Conservation (phyloP, 1,140 invertebrate species). For the Leptinotarsa texana region DNA sequence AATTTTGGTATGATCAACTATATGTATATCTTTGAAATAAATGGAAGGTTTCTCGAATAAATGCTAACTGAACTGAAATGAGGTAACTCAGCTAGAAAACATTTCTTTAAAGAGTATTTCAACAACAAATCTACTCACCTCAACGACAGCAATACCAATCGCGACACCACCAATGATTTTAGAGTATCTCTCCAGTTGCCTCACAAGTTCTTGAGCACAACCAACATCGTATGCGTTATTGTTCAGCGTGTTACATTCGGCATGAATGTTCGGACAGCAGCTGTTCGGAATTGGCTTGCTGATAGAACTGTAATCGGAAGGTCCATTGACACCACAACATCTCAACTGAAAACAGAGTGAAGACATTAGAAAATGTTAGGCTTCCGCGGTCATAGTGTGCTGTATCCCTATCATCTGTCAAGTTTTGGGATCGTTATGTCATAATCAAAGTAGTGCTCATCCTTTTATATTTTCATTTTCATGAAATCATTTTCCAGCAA, state of each 20-base stretch:
- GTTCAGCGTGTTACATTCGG: constrained; percentile 19
- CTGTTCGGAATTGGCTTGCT: constrained; percentile 34
- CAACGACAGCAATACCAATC: constrained; percentile 68
- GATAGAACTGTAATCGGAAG: constrained; percentile 53
- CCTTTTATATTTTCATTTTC: too few species aligned
- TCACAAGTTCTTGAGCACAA: constrained; percentile 48
- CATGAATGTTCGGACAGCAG: constrained; percentile 37
- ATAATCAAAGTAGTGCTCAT: background rate
- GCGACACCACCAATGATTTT: constrained; percentile 66
- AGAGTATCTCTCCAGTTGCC: constrained; percentile 58
- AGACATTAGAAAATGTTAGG: too few species aligned
- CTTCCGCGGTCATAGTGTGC: too few species aligned
- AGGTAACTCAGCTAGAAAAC: too few species aligned
- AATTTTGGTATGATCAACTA: too few species aligned
- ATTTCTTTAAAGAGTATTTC: too few species aligned
- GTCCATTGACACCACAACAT: constrained; percentile 65
- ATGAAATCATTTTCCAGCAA: too few species aligned
- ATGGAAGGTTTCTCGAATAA: too few species aligned
- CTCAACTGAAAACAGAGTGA: constrained; percentile 43
- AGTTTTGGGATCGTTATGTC: background rate
- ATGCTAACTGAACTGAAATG: too few species aligned
- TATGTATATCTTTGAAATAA: too few species aligned
- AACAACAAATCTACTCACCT: constrained; percentile 57
- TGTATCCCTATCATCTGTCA: background rate
- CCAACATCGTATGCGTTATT: constrained; percentile 31